phyloP scores from a whole-genome alignment of 2,797 vertebrate genomes.

The Diglossa cyanea region DNA sequence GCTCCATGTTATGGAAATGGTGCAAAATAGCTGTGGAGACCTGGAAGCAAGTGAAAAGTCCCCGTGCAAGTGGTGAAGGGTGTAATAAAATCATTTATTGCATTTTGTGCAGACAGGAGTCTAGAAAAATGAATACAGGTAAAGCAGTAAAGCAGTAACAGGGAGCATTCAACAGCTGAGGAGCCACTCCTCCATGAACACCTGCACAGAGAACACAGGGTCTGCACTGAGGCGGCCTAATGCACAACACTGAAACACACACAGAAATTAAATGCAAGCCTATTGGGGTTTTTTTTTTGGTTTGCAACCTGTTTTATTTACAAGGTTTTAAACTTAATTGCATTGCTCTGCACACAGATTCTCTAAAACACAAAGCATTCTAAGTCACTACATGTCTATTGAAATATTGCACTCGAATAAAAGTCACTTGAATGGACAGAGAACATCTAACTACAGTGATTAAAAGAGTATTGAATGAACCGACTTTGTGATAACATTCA shows the following conservation, averaged over 20 bases:
- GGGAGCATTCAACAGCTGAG: constrained; percentile 91
- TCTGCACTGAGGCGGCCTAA: constrained; percentile 62
- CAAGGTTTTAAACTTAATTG: constrained; percentile 74
- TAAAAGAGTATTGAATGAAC: constrained; percentile 68
- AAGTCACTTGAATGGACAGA: constrained; percentile 77
- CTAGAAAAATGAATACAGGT: constrained; percentile 96
- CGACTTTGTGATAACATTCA: constrained; percentile 78
- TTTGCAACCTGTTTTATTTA: constrained; percentile 78
- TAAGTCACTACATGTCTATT: constrained; percentile 75
- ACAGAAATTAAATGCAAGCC: constrained; percentile 90
- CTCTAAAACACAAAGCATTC: constrained; percentile 78
- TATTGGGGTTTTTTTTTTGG: constrained; percentile 66
- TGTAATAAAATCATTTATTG: constrained; percentile 99
- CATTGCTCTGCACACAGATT: constrained; percentile 75
- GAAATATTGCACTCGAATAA: constrained; percentile 79
- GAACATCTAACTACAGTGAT: constrained; percentile 76
- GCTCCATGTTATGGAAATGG: background rate
- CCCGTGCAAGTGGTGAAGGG: constrained; percentile 59
- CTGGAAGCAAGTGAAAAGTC: constrained; percentile 14
- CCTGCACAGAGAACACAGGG: constrained; percentile 89
- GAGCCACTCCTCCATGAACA: constrained; percentile 88
- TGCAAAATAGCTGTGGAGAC: background rate
- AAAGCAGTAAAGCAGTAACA: constrained; percentile 94
- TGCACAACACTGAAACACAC: constrained; percentile 86
- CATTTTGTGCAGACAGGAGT: constrained; percentile 99